Conservation (phyloP, 2,888 invertebrate species). For the Agriopis marginaria region DNA sequence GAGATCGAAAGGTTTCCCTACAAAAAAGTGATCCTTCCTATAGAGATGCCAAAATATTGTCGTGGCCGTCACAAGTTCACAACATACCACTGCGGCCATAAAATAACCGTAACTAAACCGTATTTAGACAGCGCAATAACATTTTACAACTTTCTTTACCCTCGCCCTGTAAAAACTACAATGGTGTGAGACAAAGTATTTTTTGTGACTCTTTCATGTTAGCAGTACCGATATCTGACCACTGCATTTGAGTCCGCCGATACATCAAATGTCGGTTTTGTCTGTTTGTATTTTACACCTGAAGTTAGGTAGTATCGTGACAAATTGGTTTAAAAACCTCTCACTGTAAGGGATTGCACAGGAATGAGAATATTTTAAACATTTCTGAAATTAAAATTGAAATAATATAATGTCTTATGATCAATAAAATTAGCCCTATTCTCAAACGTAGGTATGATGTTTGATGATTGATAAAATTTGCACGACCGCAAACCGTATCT, state of each 20-base stretch:
- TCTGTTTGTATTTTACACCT: constrained; percentile 57
- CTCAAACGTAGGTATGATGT: too few relatives aligned
- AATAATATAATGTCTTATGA: too few relatives aligned
- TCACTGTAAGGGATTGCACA: too few relatives aligned
- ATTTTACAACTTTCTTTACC: constrained; percentile 37
- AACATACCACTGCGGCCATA: constrained; percentile 21
- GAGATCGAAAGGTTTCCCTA: neutral
- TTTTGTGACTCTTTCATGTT: neutral
- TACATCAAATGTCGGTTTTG: constrained; percentile 43
- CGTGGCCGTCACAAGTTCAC: constrained; percentile 16
- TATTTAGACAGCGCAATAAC: constrained; percentile 36
- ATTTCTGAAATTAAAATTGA: too few relatives aligned
- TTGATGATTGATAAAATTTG: too few relatives aligned
- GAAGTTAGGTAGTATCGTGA: constrained; percentile 51
- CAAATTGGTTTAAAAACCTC: constrained; percentile 28
- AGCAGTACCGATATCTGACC: constrained; percentile 32
- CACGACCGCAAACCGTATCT: too few relatives aligned
- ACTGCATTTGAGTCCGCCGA: constrained; percentile 20
- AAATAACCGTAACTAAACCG: constrained; percentile 35
- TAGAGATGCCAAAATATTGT: constrained; percentile 36
- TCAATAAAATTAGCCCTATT: too few relatives aligned
- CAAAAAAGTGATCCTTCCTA: constrained; percentile 1
- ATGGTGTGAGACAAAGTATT: constrained; percentile 6
- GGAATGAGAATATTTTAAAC: too few relatives aligned
- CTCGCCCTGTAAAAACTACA: constrained; percentile 19